A percentile compares a stretch with the other conserved stretches of the same genome.
phyloP scores from a whole-genome alignment of 2,888 invertebrate genomes.

The Hipparchia semele region DNA sequence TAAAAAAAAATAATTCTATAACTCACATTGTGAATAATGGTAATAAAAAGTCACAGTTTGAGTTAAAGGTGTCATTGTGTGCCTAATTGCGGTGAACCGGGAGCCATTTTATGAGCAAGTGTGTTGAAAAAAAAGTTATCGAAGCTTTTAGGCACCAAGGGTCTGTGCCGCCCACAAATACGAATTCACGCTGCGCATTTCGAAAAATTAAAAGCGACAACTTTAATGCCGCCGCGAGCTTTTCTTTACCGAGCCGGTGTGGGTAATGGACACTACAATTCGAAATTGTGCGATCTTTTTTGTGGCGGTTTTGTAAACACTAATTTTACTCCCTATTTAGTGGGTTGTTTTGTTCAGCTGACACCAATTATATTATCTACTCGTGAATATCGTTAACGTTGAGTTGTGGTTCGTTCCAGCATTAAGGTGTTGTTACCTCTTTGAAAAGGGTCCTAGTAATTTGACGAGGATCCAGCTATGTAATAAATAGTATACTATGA shows the following conservation, averaged over 20 bases:
- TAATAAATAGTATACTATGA: too few species aligned
- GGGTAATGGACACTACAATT: constrained; percentile 63
- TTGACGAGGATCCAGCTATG: background rate
- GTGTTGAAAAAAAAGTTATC: constrained; percentile 33
- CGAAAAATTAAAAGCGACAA: constrained; percentile 78
- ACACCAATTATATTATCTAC: background rate
- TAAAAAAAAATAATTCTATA: too few species aligned
- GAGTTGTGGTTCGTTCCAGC: background rate
- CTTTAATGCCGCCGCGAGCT: constrained; percentile 54
- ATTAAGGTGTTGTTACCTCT: background rate
- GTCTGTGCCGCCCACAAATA: constrained; percentile 71
- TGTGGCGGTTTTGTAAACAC: background rate
- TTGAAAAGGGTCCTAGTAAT: background rate
- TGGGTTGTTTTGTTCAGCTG: background rate
- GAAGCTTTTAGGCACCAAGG: constrained; percentile 75
- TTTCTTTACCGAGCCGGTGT: constrained; percentile 61
- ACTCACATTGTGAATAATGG: too few species aligned
- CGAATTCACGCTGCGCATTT: constrained; percentile 76
- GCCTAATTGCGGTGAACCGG: too few species aligned
- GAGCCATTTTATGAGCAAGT: too few species aligned
- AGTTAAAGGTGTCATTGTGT: too few species aligned
- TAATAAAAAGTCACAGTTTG: too few species aligned
- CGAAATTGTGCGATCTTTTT: constrained; percentile 66
- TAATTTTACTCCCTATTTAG: background rate
- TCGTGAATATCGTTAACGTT: background rate